These are phyloP conservation scores for Oreochromis aureus DNA, from an alignment of 2,113 vertebrate genomes.

Conservation along the genomic window DNA sequence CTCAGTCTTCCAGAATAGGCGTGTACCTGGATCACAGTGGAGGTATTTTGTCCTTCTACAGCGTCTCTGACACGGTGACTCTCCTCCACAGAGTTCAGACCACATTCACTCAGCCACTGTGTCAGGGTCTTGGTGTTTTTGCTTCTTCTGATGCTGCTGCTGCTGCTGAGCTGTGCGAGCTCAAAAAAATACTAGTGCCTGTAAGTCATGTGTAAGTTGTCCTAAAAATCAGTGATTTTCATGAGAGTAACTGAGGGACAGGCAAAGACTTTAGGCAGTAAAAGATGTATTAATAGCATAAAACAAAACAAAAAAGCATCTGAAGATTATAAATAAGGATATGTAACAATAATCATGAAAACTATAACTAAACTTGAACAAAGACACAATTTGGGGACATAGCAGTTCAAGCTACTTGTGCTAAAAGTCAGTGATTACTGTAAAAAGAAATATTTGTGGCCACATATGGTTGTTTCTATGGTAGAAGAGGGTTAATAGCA, in stretches of 20 bases:
- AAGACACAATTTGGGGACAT: background rate
- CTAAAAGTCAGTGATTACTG: background rate
- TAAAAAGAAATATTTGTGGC: background rate
- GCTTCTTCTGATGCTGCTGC: background rate
- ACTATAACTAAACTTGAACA: background rate
- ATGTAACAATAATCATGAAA: background rate
- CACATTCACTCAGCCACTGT: background rate
- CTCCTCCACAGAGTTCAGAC: conserved; percentile 3
- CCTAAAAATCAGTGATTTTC: background rate
- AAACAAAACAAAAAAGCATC: background rate
- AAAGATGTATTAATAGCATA: background rate
- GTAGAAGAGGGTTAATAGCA: background rate
- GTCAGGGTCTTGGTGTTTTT: background rate
- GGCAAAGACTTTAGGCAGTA: background rate
- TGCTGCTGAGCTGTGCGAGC: background rate
- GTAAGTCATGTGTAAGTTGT: background rate
- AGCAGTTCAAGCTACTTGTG: background rate
- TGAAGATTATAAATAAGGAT: background rate
- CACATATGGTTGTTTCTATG: background rate
- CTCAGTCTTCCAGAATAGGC: background rate
- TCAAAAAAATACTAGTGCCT: background rate
- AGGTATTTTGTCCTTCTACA: background rate
- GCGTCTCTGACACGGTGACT: background rate
- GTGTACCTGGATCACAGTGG: background rate
- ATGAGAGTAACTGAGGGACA: background rate